Evolutionary conservation across 2,113 vertebrate species (phyloP), one percentile per base, ranked within the genome.

Genomic region (Opisthocomus hoazin): DNA sequence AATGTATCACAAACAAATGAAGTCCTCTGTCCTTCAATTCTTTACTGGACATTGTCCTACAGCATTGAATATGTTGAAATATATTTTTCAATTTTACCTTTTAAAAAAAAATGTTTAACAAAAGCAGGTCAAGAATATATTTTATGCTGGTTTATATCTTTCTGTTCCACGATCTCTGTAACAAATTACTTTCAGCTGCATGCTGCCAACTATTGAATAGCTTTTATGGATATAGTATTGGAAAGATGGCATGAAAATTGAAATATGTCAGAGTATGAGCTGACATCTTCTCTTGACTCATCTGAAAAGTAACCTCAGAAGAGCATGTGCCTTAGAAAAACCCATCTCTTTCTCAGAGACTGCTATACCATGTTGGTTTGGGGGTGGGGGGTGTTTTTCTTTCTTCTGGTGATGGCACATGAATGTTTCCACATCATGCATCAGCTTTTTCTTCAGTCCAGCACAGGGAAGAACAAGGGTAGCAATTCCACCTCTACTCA

Each of bases 351-450:
- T n/a, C 19, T 24, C 12, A 58, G 20, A 11, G 17, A 65, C 15
- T 69, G 30, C 8, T 18, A 26, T 15, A 37, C 5, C 0, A 2
- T 11, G 4, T 22, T 30, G 24, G 4, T n/a, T n/a, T n/a, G n/a
- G n/a, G n/a, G n/a, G n/a, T n/a, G n/a, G n/a, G n/a, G n/a, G n/a
- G n/a, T n/a, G 5, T 20, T 68, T 73, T 84, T n/a, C 9, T n/a
- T 73, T 73, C 3, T 53, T 5, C 16, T 9, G 0, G 6, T 54
- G 14, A 50, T 51, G 15, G 5, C 19, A 68, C 8, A 11, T n/a
- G 4, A 54, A 36, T 23, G 9, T n/a, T 87, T 81, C 21, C 23
- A 39, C 12, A 34, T 66, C 2, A 0, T 41, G 6, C 36, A 53
- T 76, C 53, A 90, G 21, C 24, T 6, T 43, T 53, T 24, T 53